Evolutionary conservation across 1,140 invertebrate species (phyloP), one percentile per base, ranked within the genome.

Genomic region (Gryon sp.): DNA sequence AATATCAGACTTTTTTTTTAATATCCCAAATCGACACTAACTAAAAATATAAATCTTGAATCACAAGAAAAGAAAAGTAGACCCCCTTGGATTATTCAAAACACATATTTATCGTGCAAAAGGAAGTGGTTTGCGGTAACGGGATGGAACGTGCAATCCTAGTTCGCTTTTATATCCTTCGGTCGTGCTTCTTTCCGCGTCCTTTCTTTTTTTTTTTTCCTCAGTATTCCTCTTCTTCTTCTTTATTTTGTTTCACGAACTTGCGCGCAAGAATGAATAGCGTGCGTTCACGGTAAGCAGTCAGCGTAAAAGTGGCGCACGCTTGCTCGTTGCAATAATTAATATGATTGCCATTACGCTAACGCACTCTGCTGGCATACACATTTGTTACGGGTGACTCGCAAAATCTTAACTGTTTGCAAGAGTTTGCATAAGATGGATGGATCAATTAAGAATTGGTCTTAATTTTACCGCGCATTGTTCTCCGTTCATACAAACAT

Each of bases 291-390:
- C 84, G 86, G 85, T 88, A 81, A 83, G 82, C 85, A 84, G 83
- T 80, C 80, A 40, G 43, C 73, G 69, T 87, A 87, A 87, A 87
- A 80, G 84, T 85, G 85, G 85, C 85, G 84, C 83, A 82, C 85
- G 84, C 84, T 81, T 82, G 83, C 84, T 84, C 80, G 80, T 86
- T 86, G 85, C 81, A 80, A 84, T 86, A 87, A 86, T 87, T 87
- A 87, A 87, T 85, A 84, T 86, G 84, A 87, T 86, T 86, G 82
- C 83, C 79, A 87, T 86, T 86, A 87, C 82, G 83, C 78, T 82
- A 86, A 85, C 76, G 80, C 78, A 72, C 78, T 45, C 45, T 59
- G 77, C 72, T 63, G 68, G 66, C 57, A 69, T 76, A 78, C 75
- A 16, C 40, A 26, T 30, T 75, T 60, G 59, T 84, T 81, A 86